A percentile compares a stretch with the other conserved stretches of the same genome.
These are phyloP conservation scores for Troides oblongomaculatus DNA, from an alignment of 2,888 invertebrate genomes.

Conservation along the genomic window DNA sequence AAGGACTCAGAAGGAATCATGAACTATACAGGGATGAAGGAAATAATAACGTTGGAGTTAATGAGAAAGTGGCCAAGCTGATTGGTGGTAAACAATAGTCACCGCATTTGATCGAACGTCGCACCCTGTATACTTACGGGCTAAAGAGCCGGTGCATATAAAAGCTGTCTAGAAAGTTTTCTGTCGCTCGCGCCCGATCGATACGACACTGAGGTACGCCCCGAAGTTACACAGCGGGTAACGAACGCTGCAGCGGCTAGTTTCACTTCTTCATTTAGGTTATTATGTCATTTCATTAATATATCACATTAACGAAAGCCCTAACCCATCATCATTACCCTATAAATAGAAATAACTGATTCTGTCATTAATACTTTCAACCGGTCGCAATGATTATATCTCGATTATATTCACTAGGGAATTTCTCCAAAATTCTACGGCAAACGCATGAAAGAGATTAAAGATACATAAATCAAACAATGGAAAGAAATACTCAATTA, in stretches of 20 bases:
- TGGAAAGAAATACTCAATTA: too few relatives aligned
- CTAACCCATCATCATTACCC: not conserved
- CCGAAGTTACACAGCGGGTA: conserved; percentile 61
- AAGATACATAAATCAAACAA: too few relatives aligned
- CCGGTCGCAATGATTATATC: too few relatives aligned
- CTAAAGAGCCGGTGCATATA: conserved; percentile 78
- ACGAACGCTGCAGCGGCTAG: conserved; percentile 68
- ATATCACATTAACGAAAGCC: not conserved
- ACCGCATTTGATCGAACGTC: conserved; percentile 50
- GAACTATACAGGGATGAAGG: not conserved
- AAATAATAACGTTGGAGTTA: conserved; percentile 24
- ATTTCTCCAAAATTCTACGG: too few relatives aligned
- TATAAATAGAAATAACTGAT: not conserved
- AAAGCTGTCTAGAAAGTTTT: conserved; percentile 81
- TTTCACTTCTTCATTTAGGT: conserved; percentile 70
- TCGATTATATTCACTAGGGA: too few relatives aligned
- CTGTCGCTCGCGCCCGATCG: conserved; percentile 75
- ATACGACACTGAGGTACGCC: conserved; percentile 65
- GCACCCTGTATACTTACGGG: conserved; percentile 55
- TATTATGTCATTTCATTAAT: conserved; percentile 68
- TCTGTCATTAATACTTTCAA: too few relatives aligned
- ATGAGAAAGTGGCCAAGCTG: conserved; percentile 36
- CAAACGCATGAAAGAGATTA: too few relatives aligned
- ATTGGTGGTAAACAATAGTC: conserved; percentile 42
- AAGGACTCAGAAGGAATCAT: not conserved